These are phyloP conservation scores for Cetonia aurata DNA, from an alignment of 2,888 invertebrate species.

Conservation along the genomic window DNA sequence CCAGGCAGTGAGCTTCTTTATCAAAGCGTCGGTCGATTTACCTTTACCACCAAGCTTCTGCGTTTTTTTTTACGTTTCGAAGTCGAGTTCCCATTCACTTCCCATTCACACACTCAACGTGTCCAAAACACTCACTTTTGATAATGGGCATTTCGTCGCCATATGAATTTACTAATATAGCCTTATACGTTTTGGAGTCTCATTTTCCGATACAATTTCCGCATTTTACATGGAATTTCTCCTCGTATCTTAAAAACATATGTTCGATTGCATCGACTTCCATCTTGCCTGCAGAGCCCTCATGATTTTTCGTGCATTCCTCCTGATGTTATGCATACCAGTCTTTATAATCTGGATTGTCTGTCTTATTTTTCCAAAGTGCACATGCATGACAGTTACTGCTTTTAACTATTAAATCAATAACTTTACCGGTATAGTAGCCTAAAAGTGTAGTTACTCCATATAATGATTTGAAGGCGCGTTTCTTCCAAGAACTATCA, in stretches of 20 bases:
- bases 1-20: constrained; percentile 4
- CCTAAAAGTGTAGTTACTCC: constrained; percentile 39
- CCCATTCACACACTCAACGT: no score
- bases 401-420: constrained; percentile 38
- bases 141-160: background rate
- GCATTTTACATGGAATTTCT: no score
- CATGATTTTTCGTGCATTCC: no score
- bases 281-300: constrained; percentile 28
- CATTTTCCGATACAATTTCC: background rate
- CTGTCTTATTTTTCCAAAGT: constrained; percentile 60
- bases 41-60: constrained; percentile 7
- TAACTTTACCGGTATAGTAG: constrained; percentile 24
- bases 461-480: constrained; percentile 36
- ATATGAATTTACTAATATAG: background rate
- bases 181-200: background rate
- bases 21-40: constrained; percentile 2
- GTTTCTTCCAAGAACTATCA: constrained; percentile 53
- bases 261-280: no score
- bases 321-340: no score
- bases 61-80: constrained; percentile 5
- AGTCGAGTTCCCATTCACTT: constrained; percentile 18
- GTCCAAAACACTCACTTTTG: background rate
- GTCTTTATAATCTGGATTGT: no score
- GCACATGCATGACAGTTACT: constrained; percentile 28
- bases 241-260: no score